These are phyloP conservation scores for Cephalopholis sonnerati DNA, from an alignment of 2,113 vertebrate genomes.

Conservation along the genomic window DNA sequence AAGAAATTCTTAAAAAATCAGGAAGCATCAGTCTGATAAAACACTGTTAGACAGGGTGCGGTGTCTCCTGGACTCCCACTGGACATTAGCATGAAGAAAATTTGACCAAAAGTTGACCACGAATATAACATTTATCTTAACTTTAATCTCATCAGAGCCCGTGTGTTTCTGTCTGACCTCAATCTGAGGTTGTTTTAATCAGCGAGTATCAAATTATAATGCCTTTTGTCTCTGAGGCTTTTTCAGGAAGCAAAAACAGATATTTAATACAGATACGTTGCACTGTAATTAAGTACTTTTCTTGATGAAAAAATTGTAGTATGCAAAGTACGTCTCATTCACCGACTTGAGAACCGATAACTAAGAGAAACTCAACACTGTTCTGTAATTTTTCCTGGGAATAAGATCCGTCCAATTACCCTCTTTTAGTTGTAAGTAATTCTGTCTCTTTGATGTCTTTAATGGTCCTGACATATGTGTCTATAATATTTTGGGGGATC, in stretches of 20 bases:
- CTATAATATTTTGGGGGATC: conserved; percentile 43
- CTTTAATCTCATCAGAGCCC: not conserved
- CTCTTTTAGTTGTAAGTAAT: conserved; percentile 8
- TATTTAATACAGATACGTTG: not conserved
- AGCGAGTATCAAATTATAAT: not conserved
- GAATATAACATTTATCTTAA: not conserved
- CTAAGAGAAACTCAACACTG: not conserved
- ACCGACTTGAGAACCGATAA: conserved; percentile 7
- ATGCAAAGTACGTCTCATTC: conserved; percentile 18
- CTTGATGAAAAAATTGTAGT: not conserved
- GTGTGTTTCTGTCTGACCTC: not conserved
- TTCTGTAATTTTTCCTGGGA: not conserved
- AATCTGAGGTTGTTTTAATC: conserved; percentile 6
- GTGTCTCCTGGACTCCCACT: not conserved
- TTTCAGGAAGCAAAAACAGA: conserved; percentile 12
- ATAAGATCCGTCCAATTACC: not conserved
- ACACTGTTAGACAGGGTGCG: not conserved
- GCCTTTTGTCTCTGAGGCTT: conserved; percentile 12
- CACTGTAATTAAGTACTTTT: conserved; percentile 8
- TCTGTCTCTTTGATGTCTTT: conserved; percentile 41
- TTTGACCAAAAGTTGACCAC: not conserved
- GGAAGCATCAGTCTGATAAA: not conserved
- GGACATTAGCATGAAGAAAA: not conserved
- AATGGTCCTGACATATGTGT: conserved; percentile 37
- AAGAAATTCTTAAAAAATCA: not conserved